These are phyloP conservation scores for Euleptes europaea DNA, from an alignment of 2,113 vertebrate genomes.

Conservation along the genomic window DNA sequence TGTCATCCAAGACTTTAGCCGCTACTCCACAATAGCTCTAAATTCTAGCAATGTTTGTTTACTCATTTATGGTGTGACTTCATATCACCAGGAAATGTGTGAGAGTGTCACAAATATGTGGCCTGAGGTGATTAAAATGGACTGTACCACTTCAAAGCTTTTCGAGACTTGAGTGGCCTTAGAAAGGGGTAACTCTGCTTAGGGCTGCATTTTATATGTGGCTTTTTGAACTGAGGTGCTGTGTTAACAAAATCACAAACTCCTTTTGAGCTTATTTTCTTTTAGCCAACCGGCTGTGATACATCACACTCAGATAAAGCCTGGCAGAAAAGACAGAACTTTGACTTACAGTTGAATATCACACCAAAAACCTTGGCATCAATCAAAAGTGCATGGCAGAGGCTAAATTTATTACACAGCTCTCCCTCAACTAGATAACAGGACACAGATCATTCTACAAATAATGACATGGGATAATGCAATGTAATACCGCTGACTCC, in stretches of 20 bases:
- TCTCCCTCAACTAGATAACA: slow-evolving; percentile 1
- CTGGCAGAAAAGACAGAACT: background rate
- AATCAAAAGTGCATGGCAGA: background rate
- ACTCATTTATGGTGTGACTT: too few relatives aligned
- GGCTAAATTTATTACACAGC: slow-evolving; percentile 6
- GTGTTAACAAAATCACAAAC: background rate
- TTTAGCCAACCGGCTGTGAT: background rate
- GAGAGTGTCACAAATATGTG: too few relatives aligned
- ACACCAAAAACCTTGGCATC: slow-evolving; percentile 15
- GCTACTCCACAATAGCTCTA: too few relatives aligned
- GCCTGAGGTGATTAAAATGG: too few relatives aligned
- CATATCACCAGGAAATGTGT: too few relatives aligned
- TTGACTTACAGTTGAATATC: background rate
- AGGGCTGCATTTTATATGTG: too few relatives aligned
- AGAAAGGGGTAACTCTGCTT: too few relatives aligned
- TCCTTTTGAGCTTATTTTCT: background rate
- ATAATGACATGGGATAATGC: slow-evolving; percentile 8
- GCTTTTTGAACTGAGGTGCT: background rate
- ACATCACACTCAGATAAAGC: slow-evolving; percentile 10
- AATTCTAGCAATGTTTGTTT: too few relatives aligned
- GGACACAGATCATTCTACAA: slow-evolving; percentile 3
- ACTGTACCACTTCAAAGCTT: too few relatives aligned
- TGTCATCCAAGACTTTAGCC: too few relatives aligned
- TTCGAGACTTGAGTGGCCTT: too few relatives aligned
- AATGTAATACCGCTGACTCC: background rate